A percentile compares a stretch with the other conserved stretches of the same genome.
These are phyloP conservation scores for Rhagologus leucostigma DNA, from an alignment of 2,113 vertebrate genomes.

Conservation along the genomic window DNA sequence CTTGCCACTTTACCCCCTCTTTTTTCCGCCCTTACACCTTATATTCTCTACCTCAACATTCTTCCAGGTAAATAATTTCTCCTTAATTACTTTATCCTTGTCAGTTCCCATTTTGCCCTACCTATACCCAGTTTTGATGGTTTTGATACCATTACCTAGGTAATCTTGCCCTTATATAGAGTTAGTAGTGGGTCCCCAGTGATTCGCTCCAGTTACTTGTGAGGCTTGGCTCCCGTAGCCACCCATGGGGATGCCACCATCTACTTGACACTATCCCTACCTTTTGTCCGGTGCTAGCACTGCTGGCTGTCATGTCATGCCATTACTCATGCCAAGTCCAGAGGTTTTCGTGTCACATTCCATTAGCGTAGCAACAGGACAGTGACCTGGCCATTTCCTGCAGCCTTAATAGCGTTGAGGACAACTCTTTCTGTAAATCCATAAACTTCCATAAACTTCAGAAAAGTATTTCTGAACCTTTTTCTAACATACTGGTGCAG, in stretches of 20 bases:
- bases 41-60: not conserved
- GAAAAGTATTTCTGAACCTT: not conserved
- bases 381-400: not conserved
- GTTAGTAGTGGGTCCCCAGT: not conserved
- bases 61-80: not conserved
- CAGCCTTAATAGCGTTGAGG: not conserved
- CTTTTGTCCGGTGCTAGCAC: not conserved
- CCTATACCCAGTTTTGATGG: not conserved
- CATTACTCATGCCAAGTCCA: not conserved
- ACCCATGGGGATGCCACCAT: too few relatives aligned
- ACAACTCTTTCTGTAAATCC: not conserved
- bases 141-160: not conserved
- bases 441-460: not conserved
- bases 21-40: not conserved
- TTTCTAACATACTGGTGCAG: not conserved
- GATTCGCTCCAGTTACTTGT: rapidly evolving
- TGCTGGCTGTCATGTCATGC: not conserved
- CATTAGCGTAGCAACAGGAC: rapidly evolving
- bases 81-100: not conserved
- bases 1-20: not conserved
- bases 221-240: not conserved
- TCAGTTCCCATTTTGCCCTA: not conserved
- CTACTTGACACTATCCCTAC: not conserved
- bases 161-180: not conserved
- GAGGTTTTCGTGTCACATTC: rapidly evolving